Evolutionary conservation across 2,797 vertebrate genomes (phyloP), one percentile per base, ranked within the genome.

Genomic region (Xenops minutus): DNA sequence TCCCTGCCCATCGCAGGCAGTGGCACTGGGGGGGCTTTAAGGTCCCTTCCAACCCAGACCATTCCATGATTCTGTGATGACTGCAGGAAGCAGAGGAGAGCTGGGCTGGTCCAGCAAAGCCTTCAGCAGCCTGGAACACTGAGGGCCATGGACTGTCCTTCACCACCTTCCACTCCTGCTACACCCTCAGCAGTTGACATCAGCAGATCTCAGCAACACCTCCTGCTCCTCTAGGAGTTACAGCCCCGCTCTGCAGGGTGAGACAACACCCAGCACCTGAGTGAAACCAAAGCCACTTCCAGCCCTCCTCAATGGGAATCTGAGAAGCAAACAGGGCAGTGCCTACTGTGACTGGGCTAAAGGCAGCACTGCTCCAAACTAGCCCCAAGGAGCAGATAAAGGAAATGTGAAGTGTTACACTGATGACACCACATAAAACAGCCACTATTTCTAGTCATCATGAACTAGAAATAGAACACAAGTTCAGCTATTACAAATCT

Each of bases 81-180:
- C 51, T 17, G 39, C 24, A 58, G 48, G 76, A 39, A 49, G 52
- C 14, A 61, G 12, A 72, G 12, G n/a, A 63, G 30, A 76, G 41
- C 44, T 19, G 1, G 1, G 3, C 14, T 3, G 41, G 39, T 9
- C 29, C 71, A 56, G 75, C 19, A 6, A 1, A 3, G 20, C 29
- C 75, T 32, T 3, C 43, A 62, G 79, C n/a, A 19, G 21, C 48
- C 19, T 9, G 2, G 6, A 46, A 24, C 21, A 17, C 12, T 0
- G 0, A 29, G n/a, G 37, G 68, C 15, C 5, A 51, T 5, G 9
- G 29, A 1, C 49, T 21, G 63, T 22, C 63, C 77, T 18, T 19
- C 37, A 2, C 7, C 56, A 27, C 37, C 26, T 15, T 30, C 68
- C 36, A 7, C 6, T 19, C 5, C 46, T 8, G 18, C 76, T 30